Evolutionary conservation across 2,888 invertebrate genomes (phyloP), one percentile per base, ranked within the genome.

Genomic region (Diaperis boleti): DNA sequence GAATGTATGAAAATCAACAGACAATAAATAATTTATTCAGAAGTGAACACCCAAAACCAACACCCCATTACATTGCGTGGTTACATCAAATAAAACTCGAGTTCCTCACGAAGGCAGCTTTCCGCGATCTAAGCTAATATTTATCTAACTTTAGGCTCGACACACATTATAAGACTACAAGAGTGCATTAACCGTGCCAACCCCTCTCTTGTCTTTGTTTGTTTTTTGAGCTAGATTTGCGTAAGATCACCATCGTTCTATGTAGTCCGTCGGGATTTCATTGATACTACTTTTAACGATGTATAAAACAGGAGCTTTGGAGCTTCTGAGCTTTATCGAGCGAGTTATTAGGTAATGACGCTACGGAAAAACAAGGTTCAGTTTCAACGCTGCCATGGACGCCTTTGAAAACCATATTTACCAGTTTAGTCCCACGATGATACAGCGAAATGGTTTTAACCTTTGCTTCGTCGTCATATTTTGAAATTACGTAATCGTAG

Each of bases 91-190:
- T 55, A 42, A 42, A 55, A 7, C 42, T 29, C 55, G 13, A 41
- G 22, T n/a, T 41, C 26, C 14, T 31, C 29, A 41, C 29, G 31
- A 54, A 55, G 37, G 29, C 55, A 11, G 55, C 55, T 42, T 56
- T 54, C 47, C 59, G 44, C 29, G 59, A 31, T 60, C 52, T 52
- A 15, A 42, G 52, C 42, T 29, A 60, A 60, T 60, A 60, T 60
- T 60, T 50, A 52, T 52, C 44, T 44, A 60, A 60, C 60, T 60
- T 60, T 60, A 60, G 31, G 60, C 60, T 52, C 33, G 44, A 42
- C 60, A 60, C 60, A 52, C 60, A 60, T 60, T 60, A 60, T 41
- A 60, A 44, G 44, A 59, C 59, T 59, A 59, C 59, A 52, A 42
- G 42, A 52, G 60, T 60, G 60, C 60, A 60, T 60, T 60, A 60